Conservation (phyloP, 2,888 invertebrate genomes). For the Hypolimnas misippus region DNA sequence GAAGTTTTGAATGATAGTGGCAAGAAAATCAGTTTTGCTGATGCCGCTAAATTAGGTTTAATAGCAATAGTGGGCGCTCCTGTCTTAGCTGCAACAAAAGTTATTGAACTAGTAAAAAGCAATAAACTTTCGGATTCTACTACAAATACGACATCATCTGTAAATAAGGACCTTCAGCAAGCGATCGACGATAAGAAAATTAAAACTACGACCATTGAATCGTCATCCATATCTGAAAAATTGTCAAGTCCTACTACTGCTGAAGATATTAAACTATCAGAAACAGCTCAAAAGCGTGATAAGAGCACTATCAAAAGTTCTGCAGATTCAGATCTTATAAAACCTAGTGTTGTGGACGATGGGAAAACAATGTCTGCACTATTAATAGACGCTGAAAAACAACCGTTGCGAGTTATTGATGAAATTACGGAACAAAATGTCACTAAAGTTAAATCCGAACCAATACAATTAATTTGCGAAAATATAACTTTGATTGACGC, state of each 20-base stretch:
- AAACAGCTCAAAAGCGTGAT: background rate
- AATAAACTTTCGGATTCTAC: slow-evolving; percentile 87
- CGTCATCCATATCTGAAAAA: background rate
- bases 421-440: slow-evolving; percentile 79
- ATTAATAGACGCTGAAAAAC: slow-evolving; percentile 76
- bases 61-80: slow-evolving; percentile 90
- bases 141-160: slow-evolving; percentile 79
- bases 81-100: slow-evolving; percentile 87
- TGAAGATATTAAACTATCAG: slow-evolving; percentile 5
- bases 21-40: slow-evolving; percentile 87
- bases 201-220: background rate
- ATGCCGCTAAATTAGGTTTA: slow-evolving; percentile 90
- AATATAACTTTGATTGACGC: slow-evolving; percentile 85
- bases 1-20: slow-evolving; percentile 87
- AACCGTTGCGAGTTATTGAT: slow-evolving; percentile 73
- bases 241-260: background rate
- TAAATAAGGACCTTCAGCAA: background rate
- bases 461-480: slow-evolving; percentile 65
- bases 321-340: slow-evolving; percentile 12
- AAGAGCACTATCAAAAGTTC: background rate
- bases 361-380: slow-evolving; percentile 67
- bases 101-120: slow-evolving; percentile 85
- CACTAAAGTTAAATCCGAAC: slow-evolving; percentile 62
- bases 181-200: background rate
- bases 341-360: slow-evolving; percentile 45